Evolutionary conservation across 2,888 invertebrate genomes (phyloP), one percentile per base, ranked within the genome.

Genomic region (Leptinotarsa rubiginosa): DNA sequence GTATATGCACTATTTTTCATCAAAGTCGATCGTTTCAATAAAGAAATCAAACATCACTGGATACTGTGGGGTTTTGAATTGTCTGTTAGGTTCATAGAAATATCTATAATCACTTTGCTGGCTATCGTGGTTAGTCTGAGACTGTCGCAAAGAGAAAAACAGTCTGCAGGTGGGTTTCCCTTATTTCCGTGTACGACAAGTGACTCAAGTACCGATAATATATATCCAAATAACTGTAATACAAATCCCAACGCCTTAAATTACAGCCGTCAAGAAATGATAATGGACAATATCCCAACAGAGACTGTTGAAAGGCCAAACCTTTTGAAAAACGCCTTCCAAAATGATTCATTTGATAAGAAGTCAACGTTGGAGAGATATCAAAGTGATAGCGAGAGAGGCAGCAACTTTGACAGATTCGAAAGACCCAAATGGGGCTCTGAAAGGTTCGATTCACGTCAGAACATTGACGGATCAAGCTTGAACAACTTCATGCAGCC

Each of bases 51-150:
- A 82, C 92, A 93, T 82, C 93, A 93, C 77, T 97, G 97, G 97
- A 90, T 96, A 4, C 94, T 97, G 90, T 97, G 96, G 96, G 94
- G 95, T 22, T 97, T 95, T 88, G 96, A 97, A 85, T 93, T 96
- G 84, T 94, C 94, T 0, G 91, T 96, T 69, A 91, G 97, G 41
- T 89, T 96, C 7, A 91, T 96, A 70, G 97, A 97, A 88, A 92
- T 97, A 65, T 92, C 94, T n/a, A 94, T 97, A 83, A 95, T 97
- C 81, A 93, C 94, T 4, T 90, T 96, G 71, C 90, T 96, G 81
- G 94, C 95, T 0, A 97, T 96, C 92, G 96, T 97, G 13, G 95
- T 96, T 65, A 95, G 96, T 76, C 87, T 90, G 78, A 84, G 86
- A 74, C 87, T 88, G 85, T 89, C 94, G 69, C 93, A 93, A 79